Conservation (phyloP, 2,888 invertebrate species). For the Ypsolopha sequella region DNA sequence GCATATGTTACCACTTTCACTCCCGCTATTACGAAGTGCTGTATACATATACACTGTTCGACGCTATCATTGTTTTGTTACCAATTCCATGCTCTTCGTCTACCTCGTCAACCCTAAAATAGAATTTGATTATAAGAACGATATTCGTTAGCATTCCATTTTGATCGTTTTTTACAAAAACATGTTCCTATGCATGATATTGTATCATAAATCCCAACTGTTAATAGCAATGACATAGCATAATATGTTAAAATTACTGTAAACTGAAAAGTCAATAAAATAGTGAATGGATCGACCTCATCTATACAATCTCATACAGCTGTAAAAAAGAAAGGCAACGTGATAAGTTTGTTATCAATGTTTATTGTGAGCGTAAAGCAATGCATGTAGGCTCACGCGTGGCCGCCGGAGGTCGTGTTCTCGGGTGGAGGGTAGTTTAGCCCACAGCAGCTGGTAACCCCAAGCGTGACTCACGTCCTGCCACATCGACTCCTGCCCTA, state of each 20-base stretch:
- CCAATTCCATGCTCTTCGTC: no score
- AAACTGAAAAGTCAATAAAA: neutral
- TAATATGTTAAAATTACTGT: constrained; percentile 9
- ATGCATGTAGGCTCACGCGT: constrained; percentile 29
- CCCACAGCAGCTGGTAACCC: constrained; percentile 65
- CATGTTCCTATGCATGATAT: constrained; percentile 14
- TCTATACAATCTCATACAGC: neutral
- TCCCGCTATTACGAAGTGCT: constrained; percentile 21
- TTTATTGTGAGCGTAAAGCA: constrained; percentile 12
- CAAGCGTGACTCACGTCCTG: constrained; percentile 66
- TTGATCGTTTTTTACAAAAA: constrained; percentile 8
- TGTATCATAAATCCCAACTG: constrained; percentile 12
- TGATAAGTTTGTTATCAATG: no score
- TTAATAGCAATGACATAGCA: constrained; percentile 12
- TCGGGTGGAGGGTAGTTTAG: constrained; percentile 51
- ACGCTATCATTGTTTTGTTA: no score
- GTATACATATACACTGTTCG: no score
- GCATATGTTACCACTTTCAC: constrained; percentile 67
- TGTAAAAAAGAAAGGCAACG: neutral
- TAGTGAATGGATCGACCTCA: neutral
- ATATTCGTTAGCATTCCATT: neutral
- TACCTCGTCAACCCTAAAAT: no score
- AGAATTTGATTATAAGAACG: no score
- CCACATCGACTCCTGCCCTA: constrained; percentile 34
- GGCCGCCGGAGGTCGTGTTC: neutral